Evolutionary conservation across 2,113 vertebrate species (phyloP), one percentile per base, ranked within the genome.

Genomic region (Charina bottae): DNA sequence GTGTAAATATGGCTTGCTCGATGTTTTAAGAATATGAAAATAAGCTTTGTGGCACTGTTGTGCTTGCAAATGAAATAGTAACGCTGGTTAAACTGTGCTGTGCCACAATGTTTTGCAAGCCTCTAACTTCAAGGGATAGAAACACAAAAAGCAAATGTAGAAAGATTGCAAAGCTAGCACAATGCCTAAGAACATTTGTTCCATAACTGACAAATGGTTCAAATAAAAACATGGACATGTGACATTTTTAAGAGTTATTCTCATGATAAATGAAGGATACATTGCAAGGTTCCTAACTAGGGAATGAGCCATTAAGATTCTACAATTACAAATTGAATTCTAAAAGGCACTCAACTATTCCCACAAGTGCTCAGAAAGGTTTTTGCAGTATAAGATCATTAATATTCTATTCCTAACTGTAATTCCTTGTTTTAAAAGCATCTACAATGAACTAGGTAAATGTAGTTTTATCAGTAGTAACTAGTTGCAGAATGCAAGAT

Each of bases 341-440:
- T 28, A 60, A 88, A 89, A 84, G 42, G 15, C 19, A 37, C 28
- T 83, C 37, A 62, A 60, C 28, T 60, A 92, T 92, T 90, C 89
- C 90, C 88, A 91, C 92, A 93, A 62, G 58, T 87, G 8, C 60
- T 90, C 2, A 53, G 6, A 4, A 1, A 59, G 21, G 17, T 15
- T 15, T 60, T 42, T 11, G 28, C 10, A 91, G 7, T 93, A 85
- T 28, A 64, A 92, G 55, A 78, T 26, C 60, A 88, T 91, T 87
- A 89, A 89, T 91, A 90, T 37, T 55, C 84, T 92, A 87, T 55
- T 88, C 42, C 64, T 89, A 93, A 91, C 28, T 62, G 78, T 6
- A 62, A 68, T 89, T 89, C 91, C 90, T 90, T 90, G 6, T 55
- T 93, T 92, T 83, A 93, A 78, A 93, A 92, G 15, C 13, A 37